These are phyloP conservation scores for Myopa tessellatipennis DNA, from an alignment of 2,888 invertebrate species.

Conservation along the genomic window DNA sequence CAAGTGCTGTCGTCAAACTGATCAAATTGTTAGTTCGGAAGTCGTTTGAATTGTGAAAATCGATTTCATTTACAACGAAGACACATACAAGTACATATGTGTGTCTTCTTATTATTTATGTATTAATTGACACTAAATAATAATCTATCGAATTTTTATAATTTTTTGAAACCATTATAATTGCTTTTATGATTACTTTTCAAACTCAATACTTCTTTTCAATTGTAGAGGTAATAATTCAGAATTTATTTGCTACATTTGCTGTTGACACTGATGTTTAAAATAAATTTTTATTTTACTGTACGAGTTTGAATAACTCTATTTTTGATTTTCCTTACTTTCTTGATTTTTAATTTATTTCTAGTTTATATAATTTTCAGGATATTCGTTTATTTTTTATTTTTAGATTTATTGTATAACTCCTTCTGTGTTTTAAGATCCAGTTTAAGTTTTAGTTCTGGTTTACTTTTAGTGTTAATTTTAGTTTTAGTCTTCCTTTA, in stretches of 20 bases:
- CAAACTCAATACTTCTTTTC: no score
- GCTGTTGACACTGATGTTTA: no score
- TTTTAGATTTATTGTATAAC: neutral
- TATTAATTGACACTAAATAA: neutral
- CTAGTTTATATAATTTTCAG: neutral
- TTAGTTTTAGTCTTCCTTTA: neutral
- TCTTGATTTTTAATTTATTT: neutral
- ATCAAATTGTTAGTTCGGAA: neutral
- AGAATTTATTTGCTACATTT: no score
- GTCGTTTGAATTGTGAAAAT: no score
- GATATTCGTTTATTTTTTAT: neutral
- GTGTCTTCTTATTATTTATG: neutral
- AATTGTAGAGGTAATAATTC: no score
- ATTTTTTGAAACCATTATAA: neutral
- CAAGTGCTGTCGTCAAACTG: no score
- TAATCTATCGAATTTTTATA: neutral
- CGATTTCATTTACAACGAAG: no score
- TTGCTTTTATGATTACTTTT: neutral
- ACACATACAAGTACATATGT: no score
- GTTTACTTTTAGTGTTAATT: neutral
- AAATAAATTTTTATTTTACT: neutral
- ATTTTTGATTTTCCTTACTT: neutral
- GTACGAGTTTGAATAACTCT: neutral
- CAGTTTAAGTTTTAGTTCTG: neutral
- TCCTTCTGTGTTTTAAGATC: neutral